phyloP scores from a whole-genome alignment of 35 echinoderm and acorn worm species.

The Patiria miniata region DNA sequence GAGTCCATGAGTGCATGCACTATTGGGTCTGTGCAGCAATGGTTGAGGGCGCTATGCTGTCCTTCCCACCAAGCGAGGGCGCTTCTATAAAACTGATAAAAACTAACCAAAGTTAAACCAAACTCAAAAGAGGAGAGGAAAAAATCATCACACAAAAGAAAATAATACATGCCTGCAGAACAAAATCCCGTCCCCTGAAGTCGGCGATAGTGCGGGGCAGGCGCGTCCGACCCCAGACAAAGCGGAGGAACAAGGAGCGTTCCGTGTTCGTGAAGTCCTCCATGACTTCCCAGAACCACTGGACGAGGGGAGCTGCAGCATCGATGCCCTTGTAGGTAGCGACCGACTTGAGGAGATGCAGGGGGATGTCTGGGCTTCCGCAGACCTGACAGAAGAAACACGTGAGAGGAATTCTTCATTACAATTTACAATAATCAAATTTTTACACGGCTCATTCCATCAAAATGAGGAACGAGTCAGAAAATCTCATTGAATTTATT shows the following conservation, averaged over 20 bases:
- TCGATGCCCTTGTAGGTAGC: conserved; percentile 98
- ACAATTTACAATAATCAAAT: too few species aligned
- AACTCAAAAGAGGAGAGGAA: not conserved
- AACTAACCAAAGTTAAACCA: not conserved
- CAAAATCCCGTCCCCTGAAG: conserved; percentile 96
- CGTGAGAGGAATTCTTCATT: too few species aligned
- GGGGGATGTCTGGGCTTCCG: conserved; percentile 95
- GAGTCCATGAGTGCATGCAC: too few species aligned
- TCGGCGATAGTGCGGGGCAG: conserved; percentile 95
- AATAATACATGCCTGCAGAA: conserved; percentile 83
- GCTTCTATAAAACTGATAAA: not conserved
- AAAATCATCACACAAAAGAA: not conserved
- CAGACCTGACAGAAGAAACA: conserved; percentile 61
- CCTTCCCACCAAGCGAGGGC: not conserved
- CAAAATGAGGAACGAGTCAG: too few species aligned
- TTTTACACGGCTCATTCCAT: too few species aligned
- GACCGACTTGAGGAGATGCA: conserved; percentile 91
- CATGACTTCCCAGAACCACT: conserved; percentile 99
- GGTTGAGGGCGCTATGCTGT: not conserved
- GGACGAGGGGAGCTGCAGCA: conserved; percentile 69
- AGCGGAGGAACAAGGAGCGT: conserved; percentile 86
- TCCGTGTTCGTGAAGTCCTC: conserved; percentile 95
- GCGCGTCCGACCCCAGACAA: conserved; percentile 96
- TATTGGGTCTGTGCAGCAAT: not conserved
- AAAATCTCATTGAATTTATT: too few species aligned